These are phyloP conservation scores for Halocynthia aurantium DNA, from an alignment of 23 tunicate species.

Conservation along the genomic window DNA sequence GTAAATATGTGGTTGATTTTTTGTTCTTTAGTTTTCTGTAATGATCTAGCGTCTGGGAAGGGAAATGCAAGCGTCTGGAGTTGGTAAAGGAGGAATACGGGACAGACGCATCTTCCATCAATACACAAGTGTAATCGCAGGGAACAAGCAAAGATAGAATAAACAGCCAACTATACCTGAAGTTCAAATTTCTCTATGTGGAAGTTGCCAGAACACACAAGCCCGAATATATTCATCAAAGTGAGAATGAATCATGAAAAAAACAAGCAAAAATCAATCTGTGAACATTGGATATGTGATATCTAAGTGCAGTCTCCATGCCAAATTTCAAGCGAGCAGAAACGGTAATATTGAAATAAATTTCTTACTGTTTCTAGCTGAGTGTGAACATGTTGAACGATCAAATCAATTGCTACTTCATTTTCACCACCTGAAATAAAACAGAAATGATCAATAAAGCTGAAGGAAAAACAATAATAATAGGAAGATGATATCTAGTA, in stretches of 20 bases:
- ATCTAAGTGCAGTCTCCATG: too few relatives aligned
- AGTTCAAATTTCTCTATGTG: slow-evolving; percentile 12
- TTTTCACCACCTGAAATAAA: slow-evolving; percentile 84
- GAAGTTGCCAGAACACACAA: neutral
- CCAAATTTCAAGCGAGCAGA: neutral
- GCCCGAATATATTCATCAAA: neutral
- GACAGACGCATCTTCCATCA: neutral
- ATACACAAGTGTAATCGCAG: neutral
- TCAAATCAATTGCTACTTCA: slow-evolving; percentile 91
- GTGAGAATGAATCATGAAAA: slow-evolving; percentile 3
- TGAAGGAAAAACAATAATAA: too few relatives aligned
- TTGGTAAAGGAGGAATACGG: too few relatives aligned
- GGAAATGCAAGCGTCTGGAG: too few relatives aligned
- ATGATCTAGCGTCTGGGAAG: too few relatives aligned
- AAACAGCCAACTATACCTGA: slow-evolving; percentile 8
- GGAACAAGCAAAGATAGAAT: neutral
- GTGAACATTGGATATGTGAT: neutral
- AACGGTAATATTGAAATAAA: too few relatives aligned
- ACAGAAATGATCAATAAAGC: neutral
- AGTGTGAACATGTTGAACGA: slow-evolving; percentile 79
- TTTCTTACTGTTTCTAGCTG: slow-evolving; percentile 75
- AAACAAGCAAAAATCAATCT: neutral
- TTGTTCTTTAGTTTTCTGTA: too few relatives aligned
- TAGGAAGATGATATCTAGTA: too few relatives aligned
- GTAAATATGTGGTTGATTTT: too few relatives aligned